Base-by-base conservation (phyloP, 2,888 invertebrate species). In the Drosophila mimica region DNA sequence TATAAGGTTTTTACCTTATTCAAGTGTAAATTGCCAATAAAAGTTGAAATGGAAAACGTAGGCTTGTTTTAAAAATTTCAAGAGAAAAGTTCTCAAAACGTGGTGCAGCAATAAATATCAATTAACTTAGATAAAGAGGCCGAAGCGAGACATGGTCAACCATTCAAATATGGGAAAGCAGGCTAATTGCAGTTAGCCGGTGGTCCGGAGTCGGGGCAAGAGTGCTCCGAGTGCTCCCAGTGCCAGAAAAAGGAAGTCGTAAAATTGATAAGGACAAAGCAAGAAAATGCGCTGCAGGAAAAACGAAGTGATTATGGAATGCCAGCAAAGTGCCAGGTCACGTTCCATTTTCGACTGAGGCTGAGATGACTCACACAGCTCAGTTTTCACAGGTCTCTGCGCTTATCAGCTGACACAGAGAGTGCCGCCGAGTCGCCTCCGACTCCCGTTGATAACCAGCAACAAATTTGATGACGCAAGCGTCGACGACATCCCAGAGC, bases 401-500 rank as follows among this genome's bases (percentile, higher is more conserved):
- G 15, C 68, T 87, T 85, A 89, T 85, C 89, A 74, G 74, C 31
- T 31, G 52, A 54, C 48, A 28, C 38, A 64, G 74, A 56, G 58
- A 59, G 34, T 33, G 52, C 43, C 71, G 71, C 11, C 52, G 31
- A 34, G 52, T 64, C 53, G 40, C 38, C 60, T n/a, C 20, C 51
- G 51, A 25, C 58, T 31, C 25, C 43, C 30, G 58, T 49, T 82
- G 82, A 86, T 86, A 89, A 84, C 76, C 79, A 70, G 81, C 84
- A 79, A 89, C 76, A 86, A 83, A 85, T 83, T 85, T 77, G 76
- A 85, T 87, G 86, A 88, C 90, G 81, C 86, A 89, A 89, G 67
- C 63, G 58, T 6, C 43, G 43, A 48, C 70, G 56, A 31, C 74
- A 73, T 68, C 57, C 60, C 48, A 63, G 43, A 30, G 53, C 57